Conservation (phyloP, 2,888 invertebrate species). For the Stegana nigrithorax region DNA sequence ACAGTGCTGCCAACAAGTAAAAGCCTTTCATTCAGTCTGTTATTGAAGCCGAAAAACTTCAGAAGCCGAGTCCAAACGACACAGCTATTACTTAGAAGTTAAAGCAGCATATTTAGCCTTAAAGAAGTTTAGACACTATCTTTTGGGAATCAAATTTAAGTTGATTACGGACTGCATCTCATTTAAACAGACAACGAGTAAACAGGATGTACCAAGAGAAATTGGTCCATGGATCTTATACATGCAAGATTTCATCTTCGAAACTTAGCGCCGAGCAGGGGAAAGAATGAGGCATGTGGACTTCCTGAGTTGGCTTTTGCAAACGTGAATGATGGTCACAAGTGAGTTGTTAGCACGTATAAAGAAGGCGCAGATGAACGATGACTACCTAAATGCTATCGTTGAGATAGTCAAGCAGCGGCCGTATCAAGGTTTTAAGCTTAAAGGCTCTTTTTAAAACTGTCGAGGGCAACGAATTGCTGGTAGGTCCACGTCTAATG, state of each 20-base stretch:
- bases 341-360: constrained; percentile 3
- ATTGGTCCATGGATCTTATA: neutral
- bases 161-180: constrained; percentile 19
- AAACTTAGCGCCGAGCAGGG: constrained; percentile 31
- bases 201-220: constrained; percentile 20
- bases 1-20: no score
- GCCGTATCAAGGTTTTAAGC: constrained; percentile 20
- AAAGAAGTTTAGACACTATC: constrained; percentile 43
- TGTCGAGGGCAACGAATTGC: neutral
- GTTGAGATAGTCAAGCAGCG: constrained; percentile 18
- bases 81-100: constrained; percentile 39
- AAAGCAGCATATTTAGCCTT: constrained; percentile 39
- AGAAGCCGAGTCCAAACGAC: neutral
- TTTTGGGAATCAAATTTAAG: constrained; percentile 27
- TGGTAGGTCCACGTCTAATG: constrained; percentile 30
- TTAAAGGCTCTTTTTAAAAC: constrained; percentile 6
- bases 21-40: constrained; percentile 5
- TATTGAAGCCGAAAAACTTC: constrained; percentile 20
- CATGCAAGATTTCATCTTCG: neutral
- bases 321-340: neutral
- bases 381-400: constrained; percentile 26
- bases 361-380: constrained; percentile 19
- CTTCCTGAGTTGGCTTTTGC: constrained; percentile 26
- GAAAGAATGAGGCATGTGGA: constrained; percentile 34
- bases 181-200: constrained; percentile 24